Base-by-base conservation (phyloP, 64 coral and sea anemone genomes). In the Catalaphyllia jardinei region DNA sequence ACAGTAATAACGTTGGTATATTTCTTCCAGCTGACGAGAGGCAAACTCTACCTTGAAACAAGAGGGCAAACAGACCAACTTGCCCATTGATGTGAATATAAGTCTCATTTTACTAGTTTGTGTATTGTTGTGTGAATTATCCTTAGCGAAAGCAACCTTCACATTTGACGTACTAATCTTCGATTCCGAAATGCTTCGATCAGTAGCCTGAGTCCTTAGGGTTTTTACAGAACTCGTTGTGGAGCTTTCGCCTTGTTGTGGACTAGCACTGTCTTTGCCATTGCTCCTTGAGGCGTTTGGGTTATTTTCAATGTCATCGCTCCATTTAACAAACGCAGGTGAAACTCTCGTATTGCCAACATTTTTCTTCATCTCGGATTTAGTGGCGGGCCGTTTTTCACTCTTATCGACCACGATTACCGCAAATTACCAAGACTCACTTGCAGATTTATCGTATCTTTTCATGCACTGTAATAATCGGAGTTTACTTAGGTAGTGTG, bases 91-190 rank as follows among this genome's bases (percentile, higher is more conserved):
- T 4, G 91, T 28, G 5, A 81, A 55, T 4, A 71, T 73, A 12
- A 83, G 31, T 12, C 71, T 17, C 71, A 87, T 49, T 88, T 87
- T 85, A 52, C 81, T 85, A 24, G 81, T 15, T 29, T 85, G 81
- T 50, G 91, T 69, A 54, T 91, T 80, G 65, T 93, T 93, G 38
- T 64, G 38, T n/a, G 62, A 64, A 71, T 71, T 85, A 12, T 85
- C 81, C 64, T 85, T 85, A 10, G 63, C 81, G 31, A 97, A 97
- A 30, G 95, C 95, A 83, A 97, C 88, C 54, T 97, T 97, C 10
- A 97, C 91, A 76, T 91, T 97, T 11, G 95, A 97, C 1, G 95
- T 77, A 87, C 95, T 97, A 60, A 97, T 87, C 80, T 97, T 97
- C 20, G 88, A 72, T 38, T 88, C 80, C 3, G 90, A 74, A 60